Evolutionary conservation across 2,113 vertebrate species (phyloP).

Genomic region (Centrocercus urophasianus): DNA sequence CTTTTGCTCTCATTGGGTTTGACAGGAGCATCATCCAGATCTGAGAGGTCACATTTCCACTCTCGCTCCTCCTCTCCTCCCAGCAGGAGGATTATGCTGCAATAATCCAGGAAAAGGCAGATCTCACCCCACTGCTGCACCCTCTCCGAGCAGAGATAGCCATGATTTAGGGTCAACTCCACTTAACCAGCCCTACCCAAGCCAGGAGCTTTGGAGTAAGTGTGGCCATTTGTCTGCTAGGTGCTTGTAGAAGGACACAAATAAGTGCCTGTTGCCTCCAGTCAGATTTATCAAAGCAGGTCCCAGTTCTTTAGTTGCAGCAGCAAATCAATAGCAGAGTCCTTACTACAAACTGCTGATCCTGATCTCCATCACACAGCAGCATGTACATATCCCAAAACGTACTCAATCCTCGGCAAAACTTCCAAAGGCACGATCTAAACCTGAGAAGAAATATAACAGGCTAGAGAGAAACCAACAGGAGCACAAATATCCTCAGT

Average conservation of each 20-base stretch:
- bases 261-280: not conserved
- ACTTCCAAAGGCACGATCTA: not conserved
- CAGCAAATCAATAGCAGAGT: conserved; percentile 16
- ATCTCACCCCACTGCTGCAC: not conserved
- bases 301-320: not conserved
- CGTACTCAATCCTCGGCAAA: not conserved
- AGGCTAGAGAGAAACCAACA: not conserved
- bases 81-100: not conserved
- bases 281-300: conserved; percentile 2
- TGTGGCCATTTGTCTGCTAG: accelerated
- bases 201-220: not conserved
- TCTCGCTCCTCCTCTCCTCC: not conserved
- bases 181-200: not conserved
- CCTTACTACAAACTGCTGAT: conserved; percentile 36
- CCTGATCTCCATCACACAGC: conserved; percentile 12
- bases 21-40: not conserved
- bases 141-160: not conserved
- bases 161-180: not conserved
- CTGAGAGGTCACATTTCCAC: not conserved
- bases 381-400: not conserved
- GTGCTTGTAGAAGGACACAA: not conserved
- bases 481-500: not conserved
- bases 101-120: not conserved
- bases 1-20: not conserved
- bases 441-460: not conserved